Base-by-base conservation (phyloP, 2,797 vertebrate genomes). In the Apogon hyalosoma region DNA sequence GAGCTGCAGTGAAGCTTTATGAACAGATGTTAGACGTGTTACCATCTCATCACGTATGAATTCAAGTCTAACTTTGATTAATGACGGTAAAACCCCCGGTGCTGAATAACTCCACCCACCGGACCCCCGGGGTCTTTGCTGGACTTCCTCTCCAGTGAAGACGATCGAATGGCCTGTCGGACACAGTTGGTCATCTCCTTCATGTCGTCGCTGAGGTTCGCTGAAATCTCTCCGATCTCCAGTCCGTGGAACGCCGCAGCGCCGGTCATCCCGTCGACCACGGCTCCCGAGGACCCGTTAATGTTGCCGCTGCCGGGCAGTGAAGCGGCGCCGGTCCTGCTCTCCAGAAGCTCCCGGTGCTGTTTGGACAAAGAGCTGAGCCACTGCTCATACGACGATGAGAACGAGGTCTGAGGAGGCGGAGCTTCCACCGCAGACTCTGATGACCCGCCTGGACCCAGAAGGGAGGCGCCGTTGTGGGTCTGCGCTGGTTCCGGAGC, bases 141-240 rank as follows among this genome's bases (percentile, higher is more conserved):
- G 77, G 95, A 95, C 61, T 97, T 98, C 82, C 97, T 95, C 90
- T 99, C 98, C 53, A 98, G 89, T 0, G 98, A 99, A 75, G 96
- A 96, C 0, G 97, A 98, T 80, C 98, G 96, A 73, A 99, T 98
- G 82, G 97, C 98, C 80, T 99, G 97, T 48, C 98, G 94, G 69
- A 99, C 96, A 0, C 97, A 99, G 87, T 98, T 99, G 83, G 98
- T 99, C 93, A 98, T 99, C 92, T 99, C 98, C 90, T 99, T 99
- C 98, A 99, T 99, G 90, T 99, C 98, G 0, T 99, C 98, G 0
- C 98, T 99, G 85, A 99, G 93, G 86, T 99, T 99, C 69, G 96
- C 97, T 0, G 97, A 96, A 71, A 99, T 98, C 87, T 99, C 97
- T 8, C 97, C 93, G 0, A 92, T 91, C 54, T 86, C 85, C 48